phyloP scores from a whole-genome alignment of 2,113 vertebrate genomes.

The Micronycteris hirsuta region DNA sequence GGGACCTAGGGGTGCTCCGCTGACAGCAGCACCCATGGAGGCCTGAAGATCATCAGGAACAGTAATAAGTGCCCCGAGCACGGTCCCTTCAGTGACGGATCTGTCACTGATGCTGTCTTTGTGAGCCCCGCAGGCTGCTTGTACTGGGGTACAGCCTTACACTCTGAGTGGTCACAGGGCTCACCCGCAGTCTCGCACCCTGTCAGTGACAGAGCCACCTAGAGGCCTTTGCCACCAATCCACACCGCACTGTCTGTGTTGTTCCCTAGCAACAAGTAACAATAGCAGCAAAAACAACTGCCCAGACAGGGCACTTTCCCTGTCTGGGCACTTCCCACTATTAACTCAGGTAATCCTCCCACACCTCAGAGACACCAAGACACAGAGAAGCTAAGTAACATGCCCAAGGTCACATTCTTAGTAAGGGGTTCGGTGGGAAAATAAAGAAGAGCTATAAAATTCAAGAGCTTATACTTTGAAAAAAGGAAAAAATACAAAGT shows the following conservation, averaged over 20 bases:
- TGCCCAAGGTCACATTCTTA: not conserved
- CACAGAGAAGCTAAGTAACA: not conserved
- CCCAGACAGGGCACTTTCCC: rapidly evolving
- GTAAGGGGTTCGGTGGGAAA: not conserved
- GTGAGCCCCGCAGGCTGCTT: not conserved
- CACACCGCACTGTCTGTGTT: not conserved
- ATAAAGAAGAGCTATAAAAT: not conserved
- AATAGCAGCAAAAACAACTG: not conserved
- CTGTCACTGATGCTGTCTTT: not conserved
- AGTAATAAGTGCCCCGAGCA: too few species aligned
- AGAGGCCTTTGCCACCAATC: not conserved
- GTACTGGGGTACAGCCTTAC: not conserved
- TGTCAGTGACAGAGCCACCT: not conserved
- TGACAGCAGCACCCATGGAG: not conserved
- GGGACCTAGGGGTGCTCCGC: too few species aligned
- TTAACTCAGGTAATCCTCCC: not conserved
- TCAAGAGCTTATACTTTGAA: not conserved
- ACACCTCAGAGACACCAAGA: not conserved
- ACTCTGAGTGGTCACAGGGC: not conserved
- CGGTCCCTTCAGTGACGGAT: not conserved
- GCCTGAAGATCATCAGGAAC: not conserved
- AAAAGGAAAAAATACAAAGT: not conserved
- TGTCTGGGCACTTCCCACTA: not conserved
- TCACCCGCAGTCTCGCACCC: not conserved
- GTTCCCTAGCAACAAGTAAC: not conserved